Conservation (phyloP, 2,888 invertebrate genomes). For the Xestobium rufovillosum region DNA sequence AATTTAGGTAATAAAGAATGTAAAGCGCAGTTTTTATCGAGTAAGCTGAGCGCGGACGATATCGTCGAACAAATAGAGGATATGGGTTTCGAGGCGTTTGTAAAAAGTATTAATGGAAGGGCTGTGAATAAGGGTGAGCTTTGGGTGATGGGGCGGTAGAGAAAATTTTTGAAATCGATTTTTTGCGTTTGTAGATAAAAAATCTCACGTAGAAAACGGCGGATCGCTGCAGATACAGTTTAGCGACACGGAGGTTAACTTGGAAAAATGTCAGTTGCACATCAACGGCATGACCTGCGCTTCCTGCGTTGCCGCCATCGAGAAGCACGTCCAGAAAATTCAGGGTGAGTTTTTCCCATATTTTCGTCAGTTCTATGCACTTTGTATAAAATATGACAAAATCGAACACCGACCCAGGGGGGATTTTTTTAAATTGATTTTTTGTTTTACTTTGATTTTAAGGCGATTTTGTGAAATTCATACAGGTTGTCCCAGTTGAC, state of each 20-base stretch:
- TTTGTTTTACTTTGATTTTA: constrained; percentile 8
- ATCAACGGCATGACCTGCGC: constrained; percentile 93
- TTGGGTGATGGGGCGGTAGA: too few relatives aligned
- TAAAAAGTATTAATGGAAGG: constrained; percentile 43
- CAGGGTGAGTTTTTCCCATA: constrained; percentile 48
- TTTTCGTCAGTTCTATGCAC: not conserved
- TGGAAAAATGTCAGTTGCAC: constrained; percentile 58
- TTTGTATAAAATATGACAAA: too few relatives aligned
- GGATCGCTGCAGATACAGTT: too few relatives aligned
- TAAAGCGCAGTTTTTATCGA: constrained; percentile 51
- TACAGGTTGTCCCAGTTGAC: too few relatives aligned
- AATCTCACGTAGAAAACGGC: not conserved
- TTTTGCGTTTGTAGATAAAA: not conserved
- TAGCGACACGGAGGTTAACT: constrained; percentile 23
- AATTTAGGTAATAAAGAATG: constrained; percentile 59
- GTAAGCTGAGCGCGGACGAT: constrained; percentile 46
- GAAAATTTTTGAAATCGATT: too few relatives aligned
- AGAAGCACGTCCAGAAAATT: constrained; percentile 79
- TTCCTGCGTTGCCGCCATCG: constrained; percentile 92
- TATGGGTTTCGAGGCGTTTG: constrained; percentile 70
- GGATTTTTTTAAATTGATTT: constrained; percentile 1
- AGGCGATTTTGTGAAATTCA: too few relatives aligned
- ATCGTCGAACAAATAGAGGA: constrained; percentile 66
- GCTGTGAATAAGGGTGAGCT: constrained; percentile 20
- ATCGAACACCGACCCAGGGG: too few relatives aligned